These are phyloP conservation scores for Gorsachius goisagi DNA, from an alignment of 2,113 vertebrate genomes.

Conservation along the genomic window DNA sequence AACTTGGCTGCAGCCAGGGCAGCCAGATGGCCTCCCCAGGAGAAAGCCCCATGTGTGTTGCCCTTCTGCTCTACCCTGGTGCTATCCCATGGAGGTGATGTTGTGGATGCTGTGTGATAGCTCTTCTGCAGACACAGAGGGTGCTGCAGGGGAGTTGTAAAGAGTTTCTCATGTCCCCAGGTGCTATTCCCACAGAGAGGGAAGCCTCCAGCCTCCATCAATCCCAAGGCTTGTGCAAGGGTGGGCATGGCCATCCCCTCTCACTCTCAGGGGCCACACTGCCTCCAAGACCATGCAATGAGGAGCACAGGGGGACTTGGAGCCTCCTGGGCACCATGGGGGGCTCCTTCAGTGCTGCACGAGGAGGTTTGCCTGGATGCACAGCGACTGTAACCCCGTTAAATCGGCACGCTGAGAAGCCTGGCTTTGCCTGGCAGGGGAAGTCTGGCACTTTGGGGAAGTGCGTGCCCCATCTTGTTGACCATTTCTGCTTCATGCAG, in stretches of 20 bases:
- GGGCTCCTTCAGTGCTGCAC: neutral
- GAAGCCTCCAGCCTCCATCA: neutral
- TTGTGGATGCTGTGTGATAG: neutral
- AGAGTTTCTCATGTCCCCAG: neutral
- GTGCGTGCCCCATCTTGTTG: rapidly evolving
- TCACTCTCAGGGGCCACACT: rapidly evolving
- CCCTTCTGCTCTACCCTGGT: neutral
- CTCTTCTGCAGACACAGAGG: neutral
- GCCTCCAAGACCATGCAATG: rapidly evolving
- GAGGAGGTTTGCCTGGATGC: neutral
- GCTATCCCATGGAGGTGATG: neutral
- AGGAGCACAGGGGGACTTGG: no score
- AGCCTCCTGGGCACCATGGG: neutral
- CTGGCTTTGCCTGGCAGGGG: neutral
- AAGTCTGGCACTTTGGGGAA: neutral
- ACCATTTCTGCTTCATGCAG: neutral
- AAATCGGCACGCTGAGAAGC: neutral
- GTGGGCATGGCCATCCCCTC: neutral
- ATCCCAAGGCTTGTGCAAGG: neutral
- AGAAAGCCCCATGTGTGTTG: neutral
- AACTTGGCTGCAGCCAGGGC: neutral
- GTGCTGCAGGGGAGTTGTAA: rapidly evolving
- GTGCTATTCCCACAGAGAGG: neutral
- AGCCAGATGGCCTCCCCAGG: neutral
- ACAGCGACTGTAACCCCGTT: neutral